phyloP scores from a whole-genome alignment of 2,888 invertebrate genomes.

The Osmoderma eremita region DNA sequence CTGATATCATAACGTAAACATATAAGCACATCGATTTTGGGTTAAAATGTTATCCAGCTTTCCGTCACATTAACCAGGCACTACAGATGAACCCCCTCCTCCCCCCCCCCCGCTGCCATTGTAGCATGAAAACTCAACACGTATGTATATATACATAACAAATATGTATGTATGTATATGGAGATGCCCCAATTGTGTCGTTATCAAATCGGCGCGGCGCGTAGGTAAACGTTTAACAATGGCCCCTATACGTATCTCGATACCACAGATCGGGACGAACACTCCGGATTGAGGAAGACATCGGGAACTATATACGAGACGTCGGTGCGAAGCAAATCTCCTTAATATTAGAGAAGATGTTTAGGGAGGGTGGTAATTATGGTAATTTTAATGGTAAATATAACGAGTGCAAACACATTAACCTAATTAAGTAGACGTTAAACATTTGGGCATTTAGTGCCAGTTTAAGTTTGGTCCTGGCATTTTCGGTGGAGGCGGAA shows the following conservation, averaged over 20 bases:
- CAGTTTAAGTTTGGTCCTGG: no score
- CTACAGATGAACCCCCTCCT: slow-evolving; percentile 2
- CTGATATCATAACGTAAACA: background rate
- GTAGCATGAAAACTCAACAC: background rate
- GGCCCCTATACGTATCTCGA: slow-evolving; percentile 1
- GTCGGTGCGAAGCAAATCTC: slow-evolving; percentile 3
- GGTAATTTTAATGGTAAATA: slow-evolving; percentile 1
- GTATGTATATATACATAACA: slow-evolving; percentile 7
- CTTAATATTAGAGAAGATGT: slow-evolving; percentile 1
- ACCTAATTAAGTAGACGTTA: slow-evolving; percentile 1
- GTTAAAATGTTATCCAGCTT: slow-evolving; percentile 32
- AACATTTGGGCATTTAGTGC: no score
- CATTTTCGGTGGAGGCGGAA: background rate
- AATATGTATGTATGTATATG: background rate
- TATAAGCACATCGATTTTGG: slow-evolving; percentile 22
- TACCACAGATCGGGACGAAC: slow-evolving; percentile 1
- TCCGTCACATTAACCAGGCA: slow-evolving; percentile 31
- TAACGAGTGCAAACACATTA: slow-evolving; percentile 4
- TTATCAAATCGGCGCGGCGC: slow-evolving; percentile 24
- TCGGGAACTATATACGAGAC: slow-evolving; percentile 7
- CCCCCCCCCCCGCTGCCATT: slow-evolving; percentile 7
- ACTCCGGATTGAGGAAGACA: background rate
- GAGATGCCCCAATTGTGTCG: slow-evolving; percentile 8
- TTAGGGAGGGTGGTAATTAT: background rate
- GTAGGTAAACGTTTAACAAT: slow-evolving; percentile 7